Conservation (phyloP, 1,140 invertebrate species). For the Ceratosolen solmsi region DNA sequence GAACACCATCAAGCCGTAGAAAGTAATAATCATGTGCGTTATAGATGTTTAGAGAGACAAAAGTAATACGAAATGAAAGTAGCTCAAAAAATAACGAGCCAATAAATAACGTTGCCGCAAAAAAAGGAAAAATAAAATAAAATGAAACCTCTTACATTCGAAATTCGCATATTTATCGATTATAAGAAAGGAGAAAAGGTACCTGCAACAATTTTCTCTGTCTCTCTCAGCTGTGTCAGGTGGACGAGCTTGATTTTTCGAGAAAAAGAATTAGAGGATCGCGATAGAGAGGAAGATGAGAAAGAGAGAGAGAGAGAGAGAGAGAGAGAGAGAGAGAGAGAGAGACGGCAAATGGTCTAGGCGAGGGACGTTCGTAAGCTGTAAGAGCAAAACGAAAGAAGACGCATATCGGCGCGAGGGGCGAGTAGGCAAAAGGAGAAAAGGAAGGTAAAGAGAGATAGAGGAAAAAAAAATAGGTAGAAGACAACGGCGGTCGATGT, state of each 20-base stretch:
- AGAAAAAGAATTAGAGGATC: background rate
- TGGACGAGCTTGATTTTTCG: constrained; percentile 27
- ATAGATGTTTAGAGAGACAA: constrained; percentile 32
- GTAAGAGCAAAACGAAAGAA: constrained; percentile 44
- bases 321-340: constrained; percentile 13
- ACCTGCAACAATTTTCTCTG: constrained; percentile 4
- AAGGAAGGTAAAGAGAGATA: background rate
- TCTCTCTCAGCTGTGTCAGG: constrained; percentile 37
- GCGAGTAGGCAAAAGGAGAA: constrained; percentile 2
- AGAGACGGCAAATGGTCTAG: background rate
- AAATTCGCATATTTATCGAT: constrained; percentile 48
- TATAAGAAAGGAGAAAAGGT: constrained; percentile 8
- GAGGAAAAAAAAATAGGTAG: background rate
- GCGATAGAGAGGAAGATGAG: background rate
- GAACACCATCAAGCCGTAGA: too few species aligned
- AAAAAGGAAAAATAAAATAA: background rate
- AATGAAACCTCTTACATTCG: background rate
- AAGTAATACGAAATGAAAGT: constrained; percentile 21
- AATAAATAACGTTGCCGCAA: constrained; percentile 27
- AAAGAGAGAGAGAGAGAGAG: constrained; percentile 14
- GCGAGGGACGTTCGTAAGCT: background rate
- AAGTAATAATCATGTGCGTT: background rate
- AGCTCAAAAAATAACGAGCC: constrained; percentile 31
- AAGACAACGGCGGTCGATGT: background rate
- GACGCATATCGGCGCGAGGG: constrained; percentile 24